Conservation (phyloP, 1,140 invertebrate species). For the Apocrypta bakeri region DNA sequence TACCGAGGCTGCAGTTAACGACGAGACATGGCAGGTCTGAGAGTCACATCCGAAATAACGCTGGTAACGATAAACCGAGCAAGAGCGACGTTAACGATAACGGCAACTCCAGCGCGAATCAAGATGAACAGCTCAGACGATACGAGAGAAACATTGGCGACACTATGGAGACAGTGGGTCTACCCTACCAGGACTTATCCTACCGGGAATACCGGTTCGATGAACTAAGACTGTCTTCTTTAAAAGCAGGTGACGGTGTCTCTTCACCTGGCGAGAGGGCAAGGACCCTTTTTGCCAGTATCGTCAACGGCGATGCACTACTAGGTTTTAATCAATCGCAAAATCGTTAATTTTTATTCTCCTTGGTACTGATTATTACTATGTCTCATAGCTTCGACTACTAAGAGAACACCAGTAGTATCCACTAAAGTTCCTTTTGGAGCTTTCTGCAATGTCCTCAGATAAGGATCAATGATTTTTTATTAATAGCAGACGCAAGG, state of each 20-base stretch:
- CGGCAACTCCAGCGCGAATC: background rate
- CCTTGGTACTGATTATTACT: background rate
- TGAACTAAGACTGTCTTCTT: slow-evolving; percentile 40
- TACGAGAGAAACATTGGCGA: slow-evolving; percentile 27
- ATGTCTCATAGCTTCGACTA: background rate
- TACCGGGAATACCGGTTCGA: background rate
- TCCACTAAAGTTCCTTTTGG: background rate
- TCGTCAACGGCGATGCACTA: slow-evolving; percentile 60
- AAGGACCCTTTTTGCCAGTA: slow-evolving; percentile 63
- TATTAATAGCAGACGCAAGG: too few species aligned
- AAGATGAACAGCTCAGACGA: background rate
- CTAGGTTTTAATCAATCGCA: background rate
- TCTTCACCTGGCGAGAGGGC: slow-evolving; percentile 59
- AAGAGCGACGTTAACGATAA: too few species aligned
- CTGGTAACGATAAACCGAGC: too few species aligned
- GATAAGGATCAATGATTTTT: too few species aligned
- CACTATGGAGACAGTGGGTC: background rate
- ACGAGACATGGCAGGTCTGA: slow-evolving; percentile 62
- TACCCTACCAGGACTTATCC: background rate
- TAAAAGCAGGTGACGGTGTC: background rate
- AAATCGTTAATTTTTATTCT: background rate
- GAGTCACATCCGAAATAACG: slow-evolving; percentile 60
- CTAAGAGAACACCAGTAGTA: too few species aligned
- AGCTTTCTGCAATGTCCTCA: background rate
- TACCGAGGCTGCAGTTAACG: slow-evolving; percentile 28